Evolutionary conservation across 1,140 invertebrate genomes (phyloP), one percentile per base, ranked within the genome.

Genomic region (Cardiocondyla obscurior): DNA sequence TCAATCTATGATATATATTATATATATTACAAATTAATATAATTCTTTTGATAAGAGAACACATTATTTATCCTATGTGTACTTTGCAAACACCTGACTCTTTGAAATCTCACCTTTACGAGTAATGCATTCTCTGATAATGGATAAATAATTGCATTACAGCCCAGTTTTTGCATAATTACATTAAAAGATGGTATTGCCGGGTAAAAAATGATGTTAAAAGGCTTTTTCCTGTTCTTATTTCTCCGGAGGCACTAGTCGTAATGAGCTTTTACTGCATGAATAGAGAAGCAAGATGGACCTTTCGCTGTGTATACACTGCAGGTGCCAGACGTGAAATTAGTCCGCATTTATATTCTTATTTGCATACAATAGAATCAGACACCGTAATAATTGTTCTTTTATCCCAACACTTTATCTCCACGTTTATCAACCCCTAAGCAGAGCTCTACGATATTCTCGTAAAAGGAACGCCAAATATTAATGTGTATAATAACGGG

Each of bases 361-460:
- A 87, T 88, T 88, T 88, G 77, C 86, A 88, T 87, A 88, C 86
- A 88, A 88, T 88, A 79, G 86, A 85, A 73, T 82, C 86, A 85
- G 83, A 87, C 64, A 77, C 82, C 77, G 86, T 87, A 88, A 87
- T 88, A 88, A 87, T 88, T 87, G 85, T 87, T 87, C 85, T 69
- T 88, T 77, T 88, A 77, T 82, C 81, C 57, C 42, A 51, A 58
- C 83, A 76, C 51, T 77, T 88, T 87, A 86, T 87, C 85, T 62
- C 58, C 14, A 46, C 28, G 7, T 22, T 69, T 73, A 86, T 83
- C 81, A 44, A 39, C 44, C 28, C 7, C 16, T 6, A 62, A 76
- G 12, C 57, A 22, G 55, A 62, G 3, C 5, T 42, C 36, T n/a
- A n/a, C 8, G 19, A 14, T 33, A 49, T 55, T 67, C 62, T 39